Evolutionary conservation across 2,888 invertebrate genomes (phyloP), one percentile per base, ranked within the genome.

Genomic region (Heliconius aoede): DNA sequence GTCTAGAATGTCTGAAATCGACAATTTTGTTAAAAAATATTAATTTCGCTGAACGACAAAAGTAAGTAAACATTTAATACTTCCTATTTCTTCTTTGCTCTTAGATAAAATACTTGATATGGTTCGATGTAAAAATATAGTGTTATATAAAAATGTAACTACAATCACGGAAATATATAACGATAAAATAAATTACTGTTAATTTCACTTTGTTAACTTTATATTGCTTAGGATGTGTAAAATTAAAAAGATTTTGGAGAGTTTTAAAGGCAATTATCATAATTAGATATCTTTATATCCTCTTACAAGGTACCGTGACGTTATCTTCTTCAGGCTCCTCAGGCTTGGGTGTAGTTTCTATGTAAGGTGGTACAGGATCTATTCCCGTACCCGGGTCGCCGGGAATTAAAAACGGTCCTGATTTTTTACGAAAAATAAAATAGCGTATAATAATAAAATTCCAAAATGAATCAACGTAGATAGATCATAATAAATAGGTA

Each of bases 351-450:
- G 92, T 92, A 0, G 90, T 87, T 73, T 94, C 94, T 21, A 93
- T 86, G 82, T 89, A 94, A 0, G 93, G 93, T 0, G 91, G 93
- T 24, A 93, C 88, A 0, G 91, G 85, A 30, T 89, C 89, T 32
- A 91, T 87, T 0, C 90, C 92, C 2, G 86, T 86, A 0, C 90
- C 90, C 0, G 94, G 93, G 74, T 94, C 94, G 0, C 94, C 94
- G 4, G 94, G 93, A 13, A 93, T 86, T 65, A 91, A 79, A 85
- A 94, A 93, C 2, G 94, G 94, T 32, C 94, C 94, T 94, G 83
- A 18, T 71, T 30, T 32, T 51, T 13, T 55, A 15, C n/a, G 9
- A 55, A 32, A 36, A 32, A 36, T 36, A 26, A 32, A 71, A 26
- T 55, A 8, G 18, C 4, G 4, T 32, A 24, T 4, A 40, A 28